These are phyloP conservation scores for Scolopax bukidnonensis DNA, from an alignment of 2,797 vertebrate genomes.

Conservation along the genomic window DNA sequence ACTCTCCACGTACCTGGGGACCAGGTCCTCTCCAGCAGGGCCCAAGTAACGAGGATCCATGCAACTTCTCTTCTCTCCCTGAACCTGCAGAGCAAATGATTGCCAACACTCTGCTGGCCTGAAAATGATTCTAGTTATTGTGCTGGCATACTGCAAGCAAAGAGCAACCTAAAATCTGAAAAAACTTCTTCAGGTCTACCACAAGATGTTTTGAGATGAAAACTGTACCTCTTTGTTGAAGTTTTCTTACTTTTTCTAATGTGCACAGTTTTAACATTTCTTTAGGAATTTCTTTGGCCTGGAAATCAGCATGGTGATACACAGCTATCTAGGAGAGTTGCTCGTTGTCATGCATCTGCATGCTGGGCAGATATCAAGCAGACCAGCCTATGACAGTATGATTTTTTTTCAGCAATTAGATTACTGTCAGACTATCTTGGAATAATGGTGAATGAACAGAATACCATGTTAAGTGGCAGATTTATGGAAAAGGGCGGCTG, in stretches of 20 bases:
- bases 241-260: not conserved
- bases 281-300: not conserved
- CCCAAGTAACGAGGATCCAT: not conserved
- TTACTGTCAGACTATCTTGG: not conserved
- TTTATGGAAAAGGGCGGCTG: not conserved
- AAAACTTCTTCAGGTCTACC: not conserved
- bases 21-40: not conserved
- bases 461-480: fast-evolving
- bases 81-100: not conserved
- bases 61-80: not conserved
- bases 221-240: not conserved
- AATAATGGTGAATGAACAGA: not conserved
- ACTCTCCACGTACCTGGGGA: not conserved
- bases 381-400: not conserved
- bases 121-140: not conserved
- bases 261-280: not conserved
- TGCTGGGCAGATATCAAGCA: not conserved
- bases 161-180: not conserved
- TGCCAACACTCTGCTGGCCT: not conserved
- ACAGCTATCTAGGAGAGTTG: not conserved
- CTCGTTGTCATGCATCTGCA: not conserved
- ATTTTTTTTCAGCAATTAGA: not conserved
- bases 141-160: not conserved
- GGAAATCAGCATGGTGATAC: not conserved
- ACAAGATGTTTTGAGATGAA: not conserved